Percentiles rank a stretch among this genome's conserved stretches.
These are phyloP conservation scores for Prorops nasuta DNA, from an alignment of 1,140 invertebrate genomes.

Conservation along the genomic window DNA sequence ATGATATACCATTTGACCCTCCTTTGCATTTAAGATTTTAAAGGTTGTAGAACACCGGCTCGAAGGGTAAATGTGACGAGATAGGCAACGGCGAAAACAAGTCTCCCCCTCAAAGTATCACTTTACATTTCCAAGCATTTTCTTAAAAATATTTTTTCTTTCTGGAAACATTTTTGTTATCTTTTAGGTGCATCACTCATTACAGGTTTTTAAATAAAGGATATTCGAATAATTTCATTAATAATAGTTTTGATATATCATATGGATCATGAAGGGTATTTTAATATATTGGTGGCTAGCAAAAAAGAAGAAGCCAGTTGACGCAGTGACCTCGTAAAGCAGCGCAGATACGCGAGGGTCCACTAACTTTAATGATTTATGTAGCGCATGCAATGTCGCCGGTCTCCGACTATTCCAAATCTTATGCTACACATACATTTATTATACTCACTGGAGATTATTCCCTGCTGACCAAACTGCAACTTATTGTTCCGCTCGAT, in stretches of 20 bases:
- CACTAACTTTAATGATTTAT: conserved; percentile 8
- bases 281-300: neutral
- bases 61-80: too few species aligned
- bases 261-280: neutral
- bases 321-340: neutral
- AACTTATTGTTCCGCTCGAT: conserved; percentile 18
- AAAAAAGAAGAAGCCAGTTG: neutral
- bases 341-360: neutral
- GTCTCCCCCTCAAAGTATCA: too few species aligned
- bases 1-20: too few species aligned
- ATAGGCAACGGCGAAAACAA: too few species aligned
- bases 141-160: neutral
- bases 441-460: conserved; percentile 7
- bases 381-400: neutral
- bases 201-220: too few species aligned
- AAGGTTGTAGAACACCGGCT: too few species aligned
- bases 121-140: too few species aligned
- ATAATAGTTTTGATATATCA: neutral
- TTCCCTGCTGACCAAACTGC: conserved; percentile 17
- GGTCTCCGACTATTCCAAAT: neutral
- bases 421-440: neutral
- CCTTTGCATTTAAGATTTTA: too few species aligned
- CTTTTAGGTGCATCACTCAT: too few species aligned
- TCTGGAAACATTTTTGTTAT: too few species aligned
- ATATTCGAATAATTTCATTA: neutral